phyloP scores from a whole-genome alignment of 2,113 vertebrate species.

The Mola mola region DNA sequence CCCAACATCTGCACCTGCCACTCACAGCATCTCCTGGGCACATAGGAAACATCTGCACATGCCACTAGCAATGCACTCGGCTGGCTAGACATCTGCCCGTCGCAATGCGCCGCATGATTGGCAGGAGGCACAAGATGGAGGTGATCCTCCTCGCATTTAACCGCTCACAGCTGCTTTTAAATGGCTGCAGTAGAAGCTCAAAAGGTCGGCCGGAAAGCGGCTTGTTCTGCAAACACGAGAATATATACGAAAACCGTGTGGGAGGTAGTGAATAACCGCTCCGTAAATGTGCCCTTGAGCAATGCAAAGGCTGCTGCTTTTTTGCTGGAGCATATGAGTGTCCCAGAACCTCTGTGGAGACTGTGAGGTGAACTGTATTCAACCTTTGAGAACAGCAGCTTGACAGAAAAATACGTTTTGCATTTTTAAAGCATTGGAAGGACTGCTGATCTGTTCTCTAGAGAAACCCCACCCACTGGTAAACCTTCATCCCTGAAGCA shows the following conservation, averaged over 20 bases:
- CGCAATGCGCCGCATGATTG: slow-evolving; percentile 15
- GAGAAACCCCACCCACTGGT: no score
- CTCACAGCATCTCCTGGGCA: slow-evolving; percentile 43
- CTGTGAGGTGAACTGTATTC: neutral
- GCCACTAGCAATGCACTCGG: slow-evolving; percentile 26
- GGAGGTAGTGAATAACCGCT: slow-evolving; percentile 27
- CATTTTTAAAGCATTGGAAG: no score
- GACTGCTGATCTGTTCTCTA: no score
- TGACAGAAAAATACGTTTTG: no score
- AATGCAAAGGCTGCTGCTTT: slow-evolving; percentile 37
- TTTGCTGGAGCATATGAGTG: neutral
- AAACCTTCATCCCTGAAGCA: no score
- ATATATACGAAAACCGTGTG: slow-evolving; percentile 28
- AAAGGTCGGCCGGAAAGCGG: slow-evolving; percentile 58
- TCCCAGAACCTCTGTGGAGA: neutral
- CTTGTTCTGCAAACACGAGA: slow-evolving; percentile 1
- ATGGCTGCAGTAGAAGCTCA: slow-evolving; percentile 19
- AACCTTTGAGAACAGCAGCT: slow-evolving; percentile 18
- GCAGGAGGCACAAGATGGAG: slow-evolving; percentile 15
- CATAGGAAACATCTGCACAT: slow-evolving; percentile 51
- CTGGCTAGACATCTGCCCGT: slow-evolving; percentile 41
- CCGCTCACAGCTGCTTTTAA: neutral
- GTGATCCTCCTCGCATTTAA: slow-evolving; percentile 28
- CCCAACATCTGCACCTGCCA: slow-evolving; percentile 62
- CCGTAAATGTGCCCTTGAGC: slow-evolving; percentile 52